Evolutionary conservation across 1,140 invertebrate species (phyloP).

Genomic region (Drosophila kanapiae): DNA sequence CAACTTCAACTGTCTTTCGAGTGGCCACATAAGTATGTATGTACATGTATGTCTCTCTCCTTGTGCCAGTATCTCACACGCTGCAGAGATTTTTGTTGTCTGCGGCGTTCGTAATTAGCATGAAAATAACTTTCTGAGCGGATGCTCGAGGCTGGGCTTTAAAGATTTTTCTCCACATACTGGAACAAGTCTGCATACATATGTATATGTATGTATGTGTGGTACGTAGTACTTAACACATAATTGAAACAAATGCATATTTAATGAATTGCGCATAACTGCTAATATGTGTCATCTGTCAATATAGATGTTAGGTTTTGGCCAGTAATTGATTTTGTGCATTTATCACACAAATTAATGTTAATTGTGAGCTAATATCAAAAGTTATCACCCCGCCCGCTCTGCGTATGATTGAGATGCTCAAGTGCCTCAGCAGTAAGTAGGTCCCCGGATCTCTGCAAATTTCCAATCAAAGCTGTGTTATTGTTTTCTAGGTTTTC

Average conservation of each 20-base stretch:
- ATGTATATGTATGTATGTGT: constrained; percentile 1
- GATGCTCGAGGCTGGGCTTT: constrained; percentile 45
- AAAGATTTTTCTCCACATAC: constrained; percentile 53
- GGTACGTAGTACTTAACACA: constrained; percentile 10
- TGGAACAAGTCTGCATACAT: not conserved
- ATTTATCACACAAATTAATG: constrained; percentile 79
- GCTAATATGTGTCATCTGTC: constrained; percentile 68
- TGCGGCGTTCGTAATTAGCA: constrained; percentile 70
- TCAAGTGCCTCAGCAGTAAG: not conserved
- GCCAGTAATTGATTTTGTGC: constrained; percentile 73
- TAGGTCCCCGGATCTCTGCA: too few species aligned
- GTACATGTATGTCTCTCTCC: not conserved
- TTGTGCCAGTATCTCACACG: constrained; percentile 27
- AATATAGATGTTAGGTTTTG: constrained; percentile 35
- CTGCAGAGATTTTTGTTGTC: constrained; percentile 16
- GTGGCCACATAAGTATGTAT: constrained; percentile 31
- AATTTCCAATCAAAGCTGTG: not conserved
- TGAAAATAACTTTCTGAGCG: constrained; percentile 59
- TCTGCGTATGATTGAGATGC: constrained; percentile 45
- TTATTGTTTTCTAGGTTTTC: too few species aligned
- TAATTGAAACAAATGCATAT: constrained; percentile 80
- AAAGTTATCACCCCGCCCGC: constrained; percentile 39
- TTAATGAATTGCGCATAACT: constrained; percentile 66
- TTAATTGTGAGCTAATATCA: constrained; percentile 75
- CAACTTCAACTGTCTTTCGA: constrained; percentile 61